A percentile compares a stretch with the other conserved stretches of the same genome.
These are phyloP conservation scores for Danaus chrysippus DNA, from an alignment of 2,888 invertebrate species.

Conservation along the genomic window DNA sequence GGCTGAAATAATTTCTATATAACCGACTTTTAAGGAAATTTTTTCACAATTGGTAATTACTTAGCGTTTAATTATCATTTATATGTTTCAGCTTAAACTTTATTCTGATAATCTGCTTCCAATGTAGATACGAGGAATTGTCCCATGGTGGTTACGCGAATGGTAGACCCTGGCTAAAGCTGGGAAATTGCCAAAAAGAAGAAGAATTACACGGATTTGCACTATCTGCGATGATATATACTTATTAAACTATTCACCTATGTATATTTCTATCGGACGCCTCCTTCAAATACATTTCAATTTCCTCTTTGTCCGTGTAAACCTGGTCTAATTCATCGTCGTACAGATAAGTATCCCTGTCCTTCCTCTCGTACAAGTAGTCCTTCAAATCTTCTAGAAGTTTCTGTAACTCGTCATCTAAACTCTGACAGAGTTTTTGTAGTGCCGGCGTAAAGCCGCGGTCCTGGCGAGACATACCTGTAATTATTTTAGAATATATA, in stretches of 20 bases:
- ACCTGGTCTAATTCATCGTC: constrained; percentile 67
- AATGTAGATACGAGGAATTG: no score
- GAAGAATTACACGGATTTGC: no score
- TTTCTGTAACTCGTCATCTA: constrained; percentile 81
- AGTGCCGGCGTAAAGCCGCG: constrained; percentile 87
- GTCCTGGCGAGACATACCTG: constrained; percentile 86
- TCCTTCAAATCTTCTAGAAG: constrained; percentile 84
- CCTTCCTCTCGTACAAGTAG: constrained; percentile 77
- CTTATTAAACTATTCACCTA: constrained; percentile 50
- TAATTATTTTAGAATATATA: constrained; percentile 19
- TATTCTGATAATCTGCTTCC: no score
- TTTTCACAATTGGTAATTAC: no score
- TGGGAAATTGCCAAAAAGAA: no score
- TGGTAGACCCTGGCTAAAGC: no score
- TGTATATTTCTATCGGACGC: constrained; percentile 69
- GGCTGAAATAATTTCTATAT: no score
- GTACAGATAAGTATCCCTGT: constrained; percentile 48
- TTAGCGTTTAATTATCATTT: no score
- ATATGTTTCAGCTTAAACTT: no score
- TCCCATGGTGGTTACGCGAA: no score
- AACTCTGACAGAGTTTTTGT: constrained; percentile 82
- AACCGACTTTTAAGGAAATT: no score
- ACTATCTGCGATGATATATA: no score
- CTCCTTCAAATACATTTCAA: constrained; percentile 74
- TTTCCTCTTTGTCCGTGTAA: constrained; percentile 67